Evolutionary conservation across 2,113 vertebrate species (phyloP).

Genomic region (Hiodon alosoides): DNA sequence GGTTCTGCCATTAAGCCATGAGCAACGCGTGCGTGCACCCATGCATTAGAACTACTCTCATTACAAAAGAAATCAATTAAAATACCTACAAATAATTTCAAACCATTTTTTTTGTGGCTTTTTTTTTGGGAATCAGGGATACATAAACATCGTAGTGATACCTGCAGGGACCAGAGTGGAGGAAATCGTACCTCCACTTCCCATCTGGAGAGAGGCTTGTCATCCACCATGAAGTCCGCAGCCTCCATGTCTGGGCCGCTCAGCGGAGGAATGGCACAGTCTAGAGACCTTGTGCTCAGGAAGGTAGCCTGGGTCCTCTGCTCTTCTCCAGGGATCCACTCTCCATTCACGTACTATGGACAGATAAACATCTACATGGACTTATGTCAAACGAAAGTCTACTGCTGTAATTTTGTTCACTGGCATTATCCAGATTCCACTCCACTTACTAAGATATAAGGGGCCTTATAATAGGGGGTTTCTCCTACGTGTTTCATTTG

Average conservation of each 20-base stretch:
- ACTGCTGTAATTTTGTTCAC: neutral
- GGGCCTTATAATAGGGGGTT: neutral
- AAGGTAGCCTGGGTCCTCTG: conserved; percentile 65
- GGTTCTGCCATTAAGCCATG: neutral
- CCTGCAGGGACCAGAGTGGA: neutral
- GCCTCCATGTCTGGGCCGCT: conserved; percentile 48
- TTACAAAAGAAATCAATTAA: no score
- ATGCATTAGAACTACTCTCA: no score
- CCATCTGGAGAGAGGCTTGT: conserved; percentile 67
- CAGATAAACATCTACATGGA: neutral
- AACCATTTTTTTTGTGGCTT: no score
- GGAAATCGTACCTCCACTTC: conserved; percentile 66
- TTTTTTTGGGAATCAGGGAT: neutral
- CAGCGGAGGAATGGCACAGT: conserved; percentile 63
- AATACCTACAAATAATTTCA: neutral
- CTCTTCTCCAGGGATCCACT: conserved; percentile 60
- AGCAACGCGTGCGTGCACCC: no score
- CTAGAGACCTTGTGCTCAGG: conserved; percentile 65
- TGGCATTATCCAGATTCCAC: neutral
- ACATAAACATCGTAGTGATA: neutral
- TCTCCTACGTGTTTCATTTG: neutral
- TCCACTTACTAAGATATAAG: no score
- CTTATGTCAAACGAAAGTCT: neutral
- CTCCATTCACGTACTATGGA: conserved; percentile 48
- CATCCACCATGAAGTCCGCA: conserved; percentile 57